phyloP scores from a whole-genome alignment of 2,888 invertebrate genomes.

The Leptopterna dolabrata region DNA sequence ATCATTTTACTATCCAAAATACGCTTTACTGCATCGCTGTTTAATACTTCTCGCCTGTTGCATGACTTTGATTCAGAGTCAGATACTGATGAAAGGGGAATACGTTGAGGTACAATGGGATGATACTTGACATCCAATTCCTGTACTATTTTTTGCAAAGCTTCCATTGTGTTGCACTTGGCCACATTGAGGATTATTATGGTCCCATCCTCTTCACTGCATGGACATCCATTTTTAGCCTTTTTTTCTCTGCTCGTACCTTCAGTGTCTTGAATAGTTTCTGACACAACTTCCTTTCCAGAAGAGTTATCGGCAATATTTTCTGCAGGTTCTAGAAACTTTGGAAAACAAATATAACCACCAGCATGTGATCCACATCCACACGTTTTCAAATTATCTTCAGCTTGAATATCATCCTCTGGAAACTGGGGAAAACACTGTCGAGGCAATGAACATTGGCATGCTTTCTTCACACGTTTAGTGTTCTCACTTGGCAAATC shows the following conservation, averaged over 20 bases:
- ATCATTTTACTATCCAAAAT: not conserved
- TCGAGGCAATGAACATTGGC: not conserved
- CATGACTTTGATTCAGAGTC: not conserved
- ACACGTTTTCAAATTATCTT: not conserved
- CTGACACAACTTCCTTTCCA: not conserved
- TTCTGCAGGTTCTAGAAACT: not conserved
- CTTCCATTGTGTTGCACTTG: not conserved
- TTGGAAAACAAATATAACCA: not conserved
- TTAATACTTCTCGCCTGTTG: not conserved
- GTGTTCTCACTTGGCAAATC: not conserved
- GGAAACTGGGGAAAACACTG: conserved; percentile 18
- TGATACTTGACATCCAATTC: not conserved
- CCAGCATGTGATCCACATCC: not conserved
- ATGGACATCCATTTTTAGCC: not conserved
- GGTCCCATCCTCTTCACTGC: not conserved
- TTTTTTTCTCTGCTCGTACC: not conserved
- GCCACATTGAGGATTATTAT: conserved; percentile 17
- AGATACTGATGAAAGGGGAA: not conserved
- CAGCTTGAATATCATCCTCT: not conserved
- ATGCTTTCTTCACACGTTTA: not conserved
- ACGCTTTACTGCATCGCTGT: not conserved
- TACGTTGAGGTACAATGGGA: not conserved
- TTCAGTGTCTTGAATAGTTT: not conserved
- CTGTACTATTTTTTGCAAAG: not conserved
- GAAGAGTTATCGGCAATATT: not conserved